Evolutionary conservation across 30 jellyfish, hydroid and myxozoan genomes (phyloP), one percentile per base, ranked within the genome.

Genomic region (Haliclystus octoradiatus): DNA sequence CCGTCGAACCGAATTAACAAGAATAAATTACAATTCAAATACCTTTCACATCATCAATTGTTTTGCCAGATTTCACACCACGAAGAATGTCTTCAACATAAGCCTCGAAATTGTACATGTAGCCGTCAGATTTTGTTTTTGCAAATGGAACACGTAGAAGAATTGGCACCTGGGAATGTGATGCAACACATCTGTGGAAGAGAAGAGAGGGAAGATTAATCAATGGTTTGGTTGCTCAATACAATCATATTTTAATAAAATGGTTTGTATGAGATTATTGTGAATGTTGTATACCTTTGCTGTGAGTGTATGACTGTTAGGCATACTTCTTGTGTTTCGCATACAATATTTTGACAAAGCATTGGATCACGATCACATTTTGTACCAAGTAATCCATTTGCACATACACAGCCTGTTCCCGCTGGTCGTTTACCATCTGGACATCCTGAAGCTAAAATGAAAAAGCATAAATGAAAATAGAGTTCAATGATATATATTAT

Each of bases 291-390:
- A 7, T 68, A 82, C 94, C 94, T 67, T 27, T 50, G 60, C 1
- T 71, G 26, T 19, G 35, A 72, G 25, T 64, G 34, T 65, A 68
- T 33, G 33, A 71, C 81, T 65, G 77, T 74, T 52, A 75, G 79
- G 34, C 94, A 82, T 9, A 73, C 94, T 28, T 82, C 94, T 24
- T 31, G 1, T 33, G 32, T 33, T 19, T 51, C 76, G 32, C 94
- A 82, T 2, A 28, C 63, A 9, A 76, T 50, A 3, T 62, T 66
- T n/a, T 40, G 46, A 50, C 94, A 82, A 19, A 82, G 68, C 28
- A 57, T 47, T 24, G 89, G 72, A 64, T 82, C 79, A 30, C 94
- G 62, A 52, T 82, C 94, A 67, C 94, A 82, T 1, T 61, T 68
- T 1, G 79, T 67, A 34, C 94, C 94, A 25, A 70, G 31, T 5